Evolutionary conservation across 2,888 invertebrate genomes (phyloP).

Genomic region (Cryptops parisi): DNA sequence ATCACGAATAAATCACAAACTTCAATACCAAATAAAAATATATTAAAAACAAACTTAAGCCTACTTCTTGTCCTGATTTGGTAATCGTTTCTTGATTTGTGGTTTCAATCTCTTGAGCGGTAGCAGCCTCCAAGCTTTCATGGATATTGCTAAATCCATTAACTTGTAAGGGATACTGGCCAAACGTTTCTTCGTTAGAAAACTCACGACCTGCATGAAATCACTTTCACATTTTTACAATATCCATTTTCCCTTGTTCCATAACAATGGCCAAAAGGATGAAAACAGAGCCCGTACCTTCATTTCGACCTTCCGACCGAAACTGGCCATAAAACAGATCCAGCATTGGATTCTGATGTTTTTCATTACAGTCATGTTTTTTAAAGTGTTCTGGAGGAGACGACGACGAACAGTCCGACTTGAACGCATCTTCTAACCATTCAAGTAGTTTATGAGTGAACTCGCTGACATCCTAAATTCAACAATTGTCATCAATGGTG

Average conservation of each 20-base stretch:
- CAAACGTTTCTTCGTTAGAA: constrained; percentile 33
- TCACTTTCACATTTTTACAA: not conserved
- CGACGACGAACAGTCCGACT: constrained; percentile 22
- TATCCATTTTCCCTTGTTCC: too few relatives aligned
- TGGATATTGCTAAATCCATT: constrained; percentile 34
- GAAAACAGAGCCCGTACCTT: constrained; percentile 24
- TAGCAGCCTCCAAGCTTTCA: constrained; percentile 34
- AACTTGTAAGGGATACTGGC: constrained; percentile 36
- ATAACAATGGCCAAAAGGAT: not conserved
- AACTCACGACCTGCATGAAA: constrained; percentile 28
- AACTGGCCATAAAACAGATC: constrained; percentile 36
- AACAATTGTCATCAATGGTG: too few relatives aligned
- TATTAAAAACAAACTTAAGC: constrained; percentile 1
- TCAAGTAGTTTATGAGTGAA: constrained; percentile 36
- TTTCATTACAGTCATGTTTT: constrained; percentile 4
- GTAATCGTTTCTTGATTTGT: constrained; percentile 27
- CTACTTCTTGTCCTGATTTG: constrained; percentile 32
- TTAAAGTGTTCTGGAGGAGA: constrained; percentile 1
- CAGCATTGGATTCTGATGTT: constrained; percentile 32
- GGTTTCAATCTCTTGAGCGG: constrained; percentile 32
- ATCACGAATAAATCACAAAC: too few relatives aligned
- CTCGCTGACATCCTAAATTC: constrained; percentile 33
- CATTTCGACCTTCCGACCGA: constrained; percentile 31
- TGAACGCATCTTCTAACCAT: constrained; percentile 35
- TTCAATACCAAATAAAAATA: not conserved